Base-by-base conservation (phyloP, 2,888 invertebrate species). In the Stenolophus ochropezus region DNA sequence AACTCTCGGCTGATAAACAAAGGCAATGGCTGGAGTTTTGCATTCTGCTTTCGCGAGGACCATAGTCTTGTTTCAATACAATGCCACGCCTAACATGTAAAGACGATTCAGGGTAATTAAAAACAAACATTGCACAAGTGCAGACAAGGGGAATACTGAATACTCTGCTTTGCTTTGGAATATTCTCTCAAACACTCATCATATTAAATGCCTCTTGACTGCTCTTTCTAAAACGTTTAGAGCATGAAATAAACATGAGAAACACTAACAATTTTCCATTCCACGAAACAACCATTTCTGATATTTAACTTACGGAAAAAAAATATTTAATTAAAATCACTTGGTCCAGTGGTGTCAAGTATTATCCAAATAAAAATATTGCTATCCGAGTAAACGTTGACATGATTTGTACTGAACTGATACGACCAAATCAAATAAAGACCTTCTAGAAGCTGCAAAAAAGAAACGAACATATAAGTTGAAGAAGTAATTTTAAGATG, bases 1-100 rank as follows among this genome's bases (percentile, higher is more conserved):
- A 49, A 73, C 51, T 49, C 33, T 73, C 49, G 33, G 11, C 65
- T 69, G 65, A 69, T 69, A 33, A 69, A 69, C 65, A 69, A 69
- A 56, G 11, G 61, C 61, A 23, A 25, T 23, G 25, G 18, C 47
- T 23, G 53, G 69, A 42, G 20, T 69, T 69, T 69, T 69, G 69
- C 69, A 69, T 69, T 69, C 42, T 69, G 42, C 73, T 73, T 73
- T 73, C 49, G 47, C 49, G 23, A 73, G 11, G 21, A 47, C 14
- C 23, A 73, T 47, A 69, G 69, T 6, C 69, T 69, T 69, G 42
- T 69, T 33, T 18, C 42, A 69, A 69, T 69, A 69, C 5, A 6
- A 20, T 5, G 51, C 23, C 61, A 14, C 47, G 69, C 14, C 69
- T 5, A 20, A 3, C 33, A 16, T 42, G 18, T 8, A 33, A 42